Conservation (phyloP, 2,113 vertebrate genomes). For the Paracanthobrama guichenoti region DNA sequence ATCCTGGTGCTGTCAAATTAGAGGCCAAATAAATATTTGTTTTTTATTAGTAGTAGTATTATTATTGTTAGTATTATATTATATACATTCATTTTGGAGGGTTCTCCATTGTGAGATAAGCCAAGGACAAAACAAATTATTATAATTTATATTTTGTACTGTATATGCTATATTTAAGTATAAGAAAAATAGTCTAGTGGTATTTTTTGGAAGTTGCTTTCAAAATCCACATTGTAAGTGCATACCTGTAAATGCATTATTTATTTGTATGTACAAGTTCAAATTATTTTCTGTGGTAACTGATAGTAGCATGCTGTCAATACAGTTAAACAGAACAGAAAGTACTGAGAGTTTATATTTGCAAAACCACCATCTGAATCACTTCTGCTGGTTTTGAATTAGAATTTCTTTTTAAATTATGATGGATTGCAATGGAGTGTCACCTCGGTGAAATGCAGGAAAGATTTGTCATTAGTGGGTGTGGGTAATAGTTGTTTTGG, state of each 20-base stretch:
- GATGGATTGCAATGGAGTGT: neutral
- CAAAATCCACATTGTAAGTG: too few species aligned
- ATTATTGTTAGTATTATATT: too few species aligned
- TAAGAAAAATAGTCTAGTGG: too few species aligned
- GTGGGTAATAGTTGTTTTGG: neutral
- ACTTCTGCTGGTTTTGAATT: neutral
- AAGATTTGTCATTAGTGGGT: neutral
- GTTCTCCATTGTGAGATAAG: too few species aligned
- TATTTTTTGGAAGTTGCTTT: too few species aligned
- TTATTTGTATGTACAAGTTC: neutral
- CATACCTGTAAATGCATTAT: neutral
- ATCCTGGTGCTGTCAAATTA: neutral
- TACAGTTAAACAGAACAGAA: neutral
- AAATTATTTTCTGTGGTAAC: neutral
- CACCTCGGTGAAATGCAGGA: neutral
- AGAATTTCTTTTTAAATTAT: neutral
- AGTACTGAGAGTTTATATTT: neutral
- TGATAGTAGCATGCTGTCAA: neutral
- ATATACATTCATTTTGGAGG: too few species aligned
- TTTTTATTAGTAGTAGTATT: too few species aligned
- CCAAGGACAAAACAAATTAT: too few species aligned
- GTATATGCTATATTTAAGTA: too few species aligned
- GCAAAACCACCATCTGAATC: constrained; percentile 11
- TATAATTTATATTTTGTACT: too few species aligned
- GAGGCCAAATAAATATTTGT: too few species aligned